Conservation (phyloP, 2,888 invertebrate species). For the Epirrhoe alternata region DNA sequence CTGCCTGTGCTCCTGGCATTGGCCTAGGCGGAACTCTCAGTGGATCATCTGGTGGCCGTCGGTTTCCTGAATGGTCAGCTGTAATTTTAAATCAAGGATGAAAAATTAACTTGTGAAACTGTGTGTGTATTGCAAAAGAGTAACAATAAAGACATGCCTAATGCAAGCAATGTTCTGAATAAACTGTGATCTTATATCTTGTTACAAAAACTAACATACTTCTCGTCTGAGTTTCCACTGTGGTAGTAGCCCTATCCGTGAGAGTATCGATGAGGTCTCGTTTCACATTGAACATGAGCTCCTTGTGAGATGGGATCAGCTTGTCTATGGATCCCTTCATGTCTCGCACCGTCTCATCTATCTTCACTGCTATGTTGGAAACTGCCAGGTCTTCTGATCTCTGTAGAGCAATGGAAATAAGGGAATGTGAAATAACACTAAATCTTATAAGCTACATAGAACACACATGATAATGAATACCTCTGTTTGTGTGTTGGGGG, state of each 20-base stretch:
- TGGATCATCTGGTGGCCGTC: constrained; percentile 65
- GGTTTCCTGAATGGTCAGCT: constrained; percentile 53
- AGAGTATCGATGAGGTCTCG: constrained; percentile 88
- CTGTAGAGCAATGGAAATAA: constrained; percentile 55
- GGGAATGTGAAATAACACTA: too few relatives aligned
- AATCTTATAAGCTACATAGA: too few relatives aligned
- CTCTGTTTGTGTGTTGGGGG: too few relatives aligned
- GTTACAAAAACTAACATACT: constrained; percentile 51
- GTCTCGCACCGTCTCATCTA: constrained; percentile 83
- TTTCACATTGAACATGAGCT: constrained; percentile 86
- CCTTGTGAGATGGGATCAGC: constrained; percentile 87
- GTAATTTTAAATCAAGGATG: constrained; percentile 16
- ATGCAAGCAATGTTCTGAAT: too few relatives aligned
- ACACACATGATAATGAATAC: too few relatives aligned
- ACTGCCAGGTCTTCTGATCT: constrained; percentile 84
- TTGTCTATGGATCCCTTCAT: constrained; percentile 85
- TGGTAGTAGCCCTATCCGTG: constrained; percentile 67
- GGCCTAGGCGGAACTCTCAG: constrained; percentile 66
- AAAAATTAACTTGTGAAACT: too few relatives aligned
- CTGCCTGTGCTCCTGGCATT: constrained; percentile 62
- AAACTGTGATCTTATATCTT: too few relatives aligned
- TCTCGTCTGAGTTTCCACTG: constrained; percentile 80
- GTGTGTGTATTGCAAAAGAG: too few relatives aligned
- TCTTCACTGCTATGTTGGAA: constrained; percentile 86
- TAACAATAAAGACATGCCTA: too few relatives aligned